Percentiles rank a stretch among this genome's conserved stretches.
These are phyloP conservation scores for Netelia fuscicornis DNA, from an alignment of 2,888 invertebrate genomes.

Conservation along the genomic window DNA sequence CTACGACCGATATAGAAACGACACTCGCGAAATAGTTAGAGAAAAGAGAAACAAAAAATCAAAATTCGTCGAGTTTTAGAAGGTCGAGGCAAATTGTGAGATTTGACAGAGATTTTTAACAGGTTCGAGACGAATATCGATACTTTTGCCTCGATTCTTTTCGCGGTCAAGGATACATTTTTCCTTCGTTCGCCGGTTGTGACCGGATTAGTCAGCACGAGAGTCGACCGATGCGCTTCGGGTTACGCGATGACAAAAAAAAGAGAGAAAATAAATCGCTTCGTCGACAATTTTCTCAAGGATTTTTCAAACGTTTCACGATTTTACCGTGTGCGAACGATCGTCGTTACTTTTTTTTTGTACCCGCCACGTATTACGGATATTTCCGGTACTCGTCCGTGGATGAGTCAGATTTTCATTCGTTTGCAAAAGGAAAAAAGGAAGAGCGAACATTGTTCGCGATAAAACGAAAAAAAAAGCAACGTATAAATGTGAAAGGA, in stretches of 20 bases:
- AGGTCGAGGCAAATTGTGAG: not conserved
- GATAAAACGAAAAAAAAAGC: too few species aligned
- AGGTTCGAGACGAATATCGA: too few species aligned
- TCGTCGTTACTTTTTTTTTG: too few species aligned
- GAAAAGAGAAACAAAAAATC: not conserved
- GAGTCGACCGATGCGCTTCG: not conserved
- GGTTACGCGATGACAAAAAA: not conserved
- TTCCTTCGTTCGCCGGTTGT: constrained; percentile 1
- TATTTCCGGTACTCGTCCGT: too few species aligned
- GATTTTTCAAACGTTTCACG: not conserved
- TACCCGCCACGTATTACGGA: too few species aligned
- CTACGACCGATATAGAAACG: constrained; percentile 23
- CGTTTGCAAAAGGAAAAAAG: too few species aligned
- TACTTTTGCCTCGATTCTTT: not conserved
- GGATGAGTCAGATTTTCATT: too few species aligned
- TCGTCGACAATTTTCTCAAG: not conserved
- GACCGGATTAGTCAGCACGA: constrained; percentile 25
- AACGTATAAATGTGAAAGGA: too few species aligned
- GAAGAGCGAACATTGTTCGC: too few species aligned
- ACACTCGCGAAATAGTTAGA: not conserved
- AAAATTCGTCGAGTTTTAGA: not conserved
- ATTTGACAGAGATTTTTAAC: too few species aligned
- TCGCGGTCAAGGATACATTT: constrained; percentile 50
- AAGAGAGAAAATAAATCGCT: not conserved
- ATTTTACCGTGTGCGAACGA: too few species aligned